Evolutionary conservation across 2,888 invertebrate species (phyloP), one percentile per base, ranked within the genome.

Genomic region (Desoria tigrina): DNA sequence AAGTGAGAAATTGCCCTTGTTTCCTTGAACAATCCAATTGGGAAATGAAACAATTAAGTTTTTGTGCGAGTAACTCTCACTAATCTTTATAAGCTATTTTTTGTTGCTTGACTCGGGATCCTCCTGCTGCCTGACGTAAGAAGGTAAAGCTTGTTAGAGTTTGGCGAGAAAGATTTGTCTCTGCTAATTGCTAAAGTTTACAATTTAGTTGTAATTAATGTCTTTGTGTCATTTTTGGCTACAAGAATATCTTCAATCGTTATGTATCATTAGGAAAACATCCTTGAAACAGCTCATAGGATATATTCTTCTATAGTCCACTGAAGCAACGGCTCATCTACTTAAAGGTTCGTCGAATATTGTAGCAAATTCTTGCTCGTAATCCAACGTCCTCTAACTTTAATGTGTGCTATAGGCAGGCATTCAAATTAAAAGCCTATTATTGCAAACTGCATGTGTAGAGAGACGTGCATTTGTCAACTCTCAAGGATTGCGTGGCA

Each of bases 1-100:
- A 57, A 18, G 24, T 57, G 56, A 57, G 56, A 57, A 57, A 57
- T 57, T 57, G 56, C 56, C 37, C 56, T 42, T 42, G 42, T 57
- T 57, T 57, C 56, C 42, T 55, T 55, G 28, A 32, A 21, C 18
- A 23, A 57, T 39, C 42, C 23, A 57, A 57, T 57, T 37, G 39
- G 42, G 56, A 57, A 42, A 18, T 57, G 56, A 57, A 57, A 42
- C 56, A 57, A 55, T 42, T 57, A 23, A 23, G 56, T 57, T 57
- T 57, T 57, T 39, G 42, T 42, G 16, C 4, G 21, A 45, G 21
- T 16, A 45, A 45, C 45, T 21, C 45, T 45, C n/a, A 6, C 45
- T 45, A n/a, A 16, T 28, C 56, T 11, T 57, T 57, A 32, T 57
- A 23, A 32, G 56, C n/a, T 39, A 39, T 23, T 57, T 57, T 57